Conservation (phyloP, 2,113 vertebrate species). For the Electrona antarctica region DNA sequence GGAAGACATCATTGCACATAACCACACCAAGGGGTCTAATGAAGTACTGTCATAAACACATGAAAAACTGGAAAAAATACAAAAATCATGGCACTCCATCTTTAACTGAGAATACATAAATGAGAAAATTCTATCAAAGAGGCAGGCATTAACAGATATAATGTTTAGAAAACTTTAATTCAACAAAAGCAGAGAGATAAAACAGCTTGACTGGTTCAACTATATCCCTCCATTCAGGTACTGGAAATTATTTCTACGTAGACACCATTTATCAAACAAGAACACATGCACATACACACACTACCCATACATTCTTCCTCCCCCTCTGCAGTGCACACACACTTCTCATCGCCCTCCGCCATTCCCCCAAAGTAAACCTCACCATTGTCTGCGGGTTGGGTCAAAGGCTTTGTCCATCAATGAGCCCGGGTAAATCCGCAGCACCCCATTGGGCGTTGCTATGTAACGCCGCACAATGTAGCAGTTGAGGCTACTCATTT, state of each 20-base stretch:
- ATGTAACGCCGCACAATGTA: slow-evolving; percentile 99
- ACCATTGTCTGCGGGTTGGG: slow-evolving; percentile 99
- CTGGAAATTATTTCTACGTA: not conserved
- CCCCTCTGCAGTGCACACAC: slow-evolving; percentile 19
- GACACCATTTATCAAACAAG: not conserved
- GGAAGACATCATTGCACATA: no score
- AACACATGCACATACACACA: slow-evolving; percentile 10
- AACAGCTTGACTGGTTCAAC: not conserved
- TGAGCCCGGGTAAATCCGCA: slow-evolving; percentile 98
- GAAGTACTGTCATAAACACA: no score
- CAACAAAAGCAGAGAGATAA: not conserved
- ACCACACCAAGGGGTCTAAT: no score
- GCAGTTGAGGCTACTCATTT: slow-evolving; percentile 97
- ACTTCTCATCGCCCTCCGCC: not conserved
- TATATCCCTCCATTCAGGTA: not conserved
- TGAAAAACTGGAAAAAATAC: no score
- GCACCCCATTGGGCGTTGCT: slow-evolving; percentile 99
- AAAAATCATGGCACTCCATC: no score
- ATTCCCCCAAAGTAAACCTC: slow-evolving; percentile 72
- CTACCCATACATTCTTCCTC: slow-evolving; percentile 13
- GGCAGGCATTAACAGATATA: not conserved
- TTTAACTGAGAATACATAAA: no score
- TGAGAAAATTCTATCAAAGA: no score
- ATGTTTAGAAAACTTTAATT: not conserved
- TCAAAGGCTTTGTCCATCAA: slow-evolving; percentile 99